phyloP scores from a whole-genome alignment of 64 coral and sea anemone genomes.

The Dendrophyllia cribrosa region DNA sequence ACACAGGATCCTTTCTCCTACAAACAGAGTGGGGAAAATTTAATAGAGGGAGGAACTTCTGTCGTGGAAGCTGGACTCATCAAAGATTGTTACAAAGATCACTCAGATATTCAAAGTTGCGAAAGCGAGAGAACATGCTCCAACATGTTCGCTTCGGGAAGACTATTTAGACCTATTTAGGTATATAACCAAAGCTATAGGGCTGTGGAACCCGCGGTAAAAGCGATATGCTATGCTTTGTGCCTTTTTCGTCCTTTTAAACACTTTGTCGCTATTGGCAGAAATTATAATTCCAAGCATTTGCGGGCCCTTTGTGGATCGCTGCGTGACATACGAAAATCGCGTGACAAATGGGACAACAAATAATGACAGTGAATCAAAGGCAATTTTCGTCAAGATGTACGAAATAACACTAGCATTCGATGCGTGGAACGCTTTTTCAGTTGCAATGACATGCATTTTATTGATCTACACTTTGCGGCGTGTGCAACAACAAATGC shows the following conservation, averaged over 20 bases:
- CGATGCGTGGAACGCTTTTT: constrained; percentile 23
- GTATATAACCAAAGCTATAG: neutral
- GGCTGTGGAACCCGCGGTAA: constrained; percentile 20
- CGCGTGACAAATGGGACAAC: neutral
- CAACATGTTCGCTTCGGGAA: neutral
- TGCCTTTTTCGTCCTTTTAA: constrained; percentile 1
- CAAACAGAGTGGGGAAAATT: too few relatives aligned
- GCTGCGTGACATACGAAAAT: neutral
- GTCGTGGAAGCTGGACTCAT: too few relatives aligned
- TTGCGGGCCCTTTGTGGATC: constrained; percentile 22
- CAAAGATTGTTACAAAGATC: too few relatives aligned
- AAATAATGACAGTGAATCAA: neutral
- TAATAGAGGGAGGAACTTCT: too few relatives aligned
- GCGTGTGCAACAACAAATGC: neutral
- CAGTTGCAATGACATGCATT: constrained; percentile 2
- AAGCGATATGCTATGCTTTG: constrained; percentile 6
- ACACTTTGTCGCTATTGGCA: neutral
- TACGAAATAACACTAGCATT: constrained; percentile 21
- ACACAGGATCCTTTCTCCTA: too few relatives aligned
- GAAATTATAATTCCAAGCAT: constrained; percentile 45
- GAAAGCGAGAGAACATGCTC: neutral
- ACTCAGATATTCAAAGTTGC: neutral
- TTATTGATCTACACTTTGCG: constrained; percentile 17
- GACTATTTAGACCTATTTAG: neutral
- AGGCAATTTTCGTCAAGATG: neutral